These are phyloP conservation scores for Nothobranchius kuhntae DNA, from an alignment of 2,113 vertebrate species.

Conservation along the genomic window DNA sequence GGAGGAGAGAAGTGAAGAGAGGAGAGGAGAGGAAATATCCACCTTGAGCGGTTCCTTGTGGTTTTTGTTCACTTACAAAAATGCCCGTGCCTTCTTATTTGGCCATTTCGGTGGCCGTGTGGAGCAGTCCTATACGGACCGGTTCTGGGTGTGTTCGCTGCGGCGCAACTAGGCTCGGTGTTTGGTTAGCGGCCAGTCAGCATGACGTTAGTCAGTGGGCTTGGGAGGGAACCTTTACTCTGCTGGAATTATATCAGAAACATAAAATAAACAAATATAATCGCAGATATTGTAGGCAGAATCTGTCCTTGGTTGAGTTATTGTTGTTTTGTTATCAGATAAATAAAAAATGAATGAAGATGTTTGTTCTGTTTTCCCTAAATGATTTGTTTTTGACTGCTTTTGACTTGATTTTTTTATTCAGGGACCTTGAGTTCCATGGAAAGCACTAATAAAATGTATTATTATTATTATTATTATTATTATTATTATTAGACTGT, in stretches of 20 bases:
- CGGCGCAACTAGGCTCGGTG: slow-evolving; percentile 12
- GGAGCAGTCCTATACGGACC: not conserved
- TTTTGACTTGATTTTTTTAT: too few relatives aligned
- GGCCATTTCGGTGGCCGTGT: slow-evolving; percentile 14
- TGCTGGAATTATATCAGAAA: not conserved
- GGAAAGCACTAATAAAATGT: too few relatives aligned
- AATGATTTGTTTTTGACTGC: too few relatives aligned
- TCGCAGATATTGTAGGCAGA: too few relatives aligned
- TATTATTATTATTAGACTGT: too few relatives aligned
- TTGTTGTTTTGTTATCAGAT: too few relatives aligned
- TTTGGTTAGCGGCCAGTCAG: too few relatives aligned
- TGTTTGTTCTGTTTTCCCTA: too few relatives aligned
- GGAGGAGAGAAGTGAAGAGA: slow-evolving; percentile 10
- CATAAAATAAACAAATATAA: not conserved
- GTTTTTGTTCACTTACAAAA: slow-evolving; percentile 46
- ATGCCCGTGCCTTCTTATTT: slow-evolving; percentile 38
- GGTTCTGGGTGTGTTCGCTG: slow-evolving; percentile 42
- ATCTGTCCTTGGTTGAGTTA: not conserved
- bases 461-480: too few relatives aligned
- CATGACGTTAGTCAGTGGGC: too few relatives aligned
- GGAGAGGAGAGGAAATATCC: slow-evolving; percentile 66
- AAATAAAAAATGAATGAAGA: too few relatives aligned
- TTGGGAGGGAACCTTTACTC: slow-evolving; percentile 13
- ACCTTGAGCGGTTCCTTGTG: slow-evolving; percentile 39
- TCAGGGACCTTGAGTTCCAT: too few relatives aligned